Percentiles rank a stretch among this genome's conserved stretches.
These are phyloP conservation scores for Bufo bufo DNA, from an alignment of 2,113 vertebrate species.

Conservation along the genomic window DNA sequence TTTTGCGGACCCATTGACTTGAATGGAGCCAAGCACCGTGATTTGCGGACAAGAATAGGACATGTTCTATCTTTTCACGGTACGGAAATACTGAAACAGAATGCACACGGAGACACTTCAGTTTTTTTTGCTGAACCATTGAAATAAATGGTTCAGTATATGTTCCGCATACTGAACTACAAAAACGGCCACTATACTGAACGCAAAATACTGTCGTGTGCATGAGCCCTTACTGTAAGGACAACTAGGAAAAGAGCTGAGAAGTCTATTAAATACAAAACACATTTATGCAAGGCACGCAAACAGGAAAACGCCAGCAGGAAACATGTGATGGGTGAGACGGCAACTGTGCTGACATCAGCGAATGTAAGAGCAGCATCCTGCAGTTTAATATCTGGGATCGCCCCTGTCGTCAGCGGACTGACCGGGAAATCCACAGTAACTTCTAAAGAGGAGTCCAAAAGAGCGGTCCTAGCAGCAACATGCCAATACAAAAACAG, in stretches of 20 bases:
- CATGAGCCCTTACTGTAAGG: background rate
- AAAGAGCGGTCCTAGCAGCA: background rate
- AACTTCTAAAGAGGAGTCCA: background rate
- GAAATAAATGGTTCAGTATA: no score
- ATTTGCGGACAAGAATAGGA: no score
- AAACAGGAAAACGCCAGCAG: slow-evolving; percentile 47
- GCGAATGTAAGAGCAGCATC: background rate
- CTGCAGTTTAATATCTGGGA: slow-evolving; percentile 8
- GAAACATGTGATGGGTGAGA: slow-evolving; percentile 37
- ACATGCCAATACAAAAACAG: background rate
- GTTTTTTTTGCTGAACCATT: no score
- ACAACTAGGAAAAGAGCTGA: background rate
- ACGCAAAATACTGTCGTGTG: no score
- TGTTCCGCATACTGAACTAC: no score
- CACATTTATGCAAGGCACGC: background rate
- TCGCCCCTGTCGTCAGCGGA: background rate
- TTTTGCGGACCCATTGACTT: no score
- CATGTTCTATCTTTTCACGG: no score
- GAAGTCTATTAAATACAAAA: background rate
- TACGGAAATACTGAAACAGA: no score
- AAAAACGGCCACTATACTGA: no score
- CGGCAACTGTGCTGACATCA: background rate
- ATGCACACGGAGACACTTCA: no score
- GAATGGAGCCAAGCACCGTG: no score
- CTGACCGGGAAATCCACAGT: background rate